Base-by-base conservation (phyloP, 1,140 invertebrate genomes). In the Drosophila sproati region DNA sequence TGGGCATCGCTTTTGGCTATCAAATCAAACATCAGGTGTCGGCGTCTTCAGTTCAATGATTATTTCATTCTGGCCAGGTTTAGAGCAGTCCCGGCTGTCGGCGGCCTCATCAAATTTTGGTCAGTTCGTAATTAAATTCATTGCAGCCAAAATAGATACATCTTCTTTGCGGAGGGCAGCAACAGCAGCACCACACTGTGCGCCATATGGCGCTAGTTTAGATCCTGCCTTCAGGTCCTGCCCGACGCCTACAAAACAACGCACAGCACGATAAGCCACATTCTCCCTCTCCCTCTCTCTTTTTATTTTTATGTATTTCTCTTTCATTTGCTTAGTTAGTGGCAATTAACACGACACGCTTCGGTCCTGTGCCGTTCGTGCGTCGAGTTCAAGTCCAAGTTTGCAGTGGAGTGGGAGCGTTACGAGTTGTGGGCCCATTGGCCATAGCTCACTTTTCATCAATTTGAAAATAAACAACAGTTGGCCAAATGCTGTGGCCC, bases 1-100 rank as follows among this genome's bases (percentile, higher is more conserved):
- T 55, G 60, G 50, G 52, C 55, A 55, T 47, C 60, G 81, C 52
- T 57, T 68, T 50, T 56, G 81, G 68, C 61, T 66, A 78, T 77
- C 77, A 88, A 78, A 88, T 89, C 85, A 85, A 75, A 85, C 85
- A 89, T 89, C 85, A 89, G 85, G 85, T 89, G 85, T 77, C 85
- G 79, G 85, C 60, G 52, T 75, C 56, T 75, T 66, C 34, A 51
- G 55, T 41, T 72, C 48, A 55, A 48, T 1, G 41, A 52, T 59
- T 47, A 35, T 69, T 70, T 74, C 71, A 73, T 73, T 73, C 45
- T 67, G 63, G 20, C 28, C 57, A 5, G 12, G 5, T 34, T 35
- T 6, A 32, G 12, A n/a, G 7, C 10, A n/a, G 43, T 31, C 32
- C 54, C 71, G 35, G 37, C 64, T 62, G 55, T 66, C 62, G 71